Percentiles rank a stretch among this genome's conserved stretches.
Conservation (phyloP, 2,888 invertebrate genomes). For the Sthenelais limicola region DNA sequence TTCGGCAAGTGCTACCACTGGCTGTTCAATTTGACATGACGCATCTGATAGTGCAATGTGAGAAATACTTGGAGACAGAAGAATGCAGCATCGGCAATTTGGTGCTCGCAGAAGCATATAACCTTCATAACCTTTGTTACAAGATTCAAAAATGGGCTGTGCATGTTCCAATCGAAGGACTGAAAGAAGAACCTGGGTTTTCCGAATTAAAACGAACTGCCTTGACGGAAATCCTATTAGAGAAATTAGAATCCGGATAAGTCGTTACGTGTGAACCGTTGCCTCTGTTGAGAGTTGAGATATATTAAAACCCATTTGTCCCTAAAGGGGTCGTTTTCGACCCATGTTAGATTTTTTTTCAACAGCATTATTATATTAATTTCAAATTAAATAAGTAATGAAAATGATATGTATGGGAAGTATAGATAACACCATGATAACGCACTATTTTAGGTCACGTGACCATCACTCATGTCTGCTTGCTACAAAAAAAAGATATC, state of each 20-base stretch:
- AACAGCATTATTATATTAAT: no score
- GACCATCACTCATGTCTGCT: no score
- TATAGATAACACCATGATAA: no score
- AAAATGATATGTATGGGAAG: no score
- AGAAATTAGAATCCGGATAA: slow-evolving; percentile 7
- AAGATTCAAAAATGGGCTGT: slow-evolving; percentile 13
- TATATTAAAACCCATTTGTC: no score
- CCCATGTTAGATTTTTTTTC: no score
- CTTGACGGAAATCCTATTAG: background rate
- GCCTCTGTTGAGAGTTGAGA: no score
- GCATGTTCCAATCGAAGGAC: background rate
- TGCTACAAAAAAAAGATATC: no score
- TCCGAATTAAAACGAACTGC: background rate
- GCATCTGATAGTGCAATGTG: slow-evolving; percentile 10
- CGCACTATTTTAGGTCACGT: no score
- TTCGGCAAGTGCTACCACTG: slow-evolving; percentile 1
- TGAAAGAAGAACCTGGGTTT: slow-evolving; percentile 15
- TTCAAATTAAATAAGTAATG: no score
- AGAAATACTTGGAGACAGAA: slow-evolving; percentile 5
- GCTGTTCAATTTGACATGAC: slow-evolving; percentile 7
- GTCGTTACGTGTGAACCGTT: no score
- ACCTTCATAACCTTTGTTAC: background rate
- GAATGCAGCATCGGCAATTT: slow-evolving; percentile 1
- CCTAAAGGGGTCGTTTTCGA: no score
- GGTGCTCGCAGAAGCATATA: slow-evolving; percentile 15